phyloP scores from a whole-genome alignment of 2,888 invertebrate species.

The Ceramica pisi region DNA sequence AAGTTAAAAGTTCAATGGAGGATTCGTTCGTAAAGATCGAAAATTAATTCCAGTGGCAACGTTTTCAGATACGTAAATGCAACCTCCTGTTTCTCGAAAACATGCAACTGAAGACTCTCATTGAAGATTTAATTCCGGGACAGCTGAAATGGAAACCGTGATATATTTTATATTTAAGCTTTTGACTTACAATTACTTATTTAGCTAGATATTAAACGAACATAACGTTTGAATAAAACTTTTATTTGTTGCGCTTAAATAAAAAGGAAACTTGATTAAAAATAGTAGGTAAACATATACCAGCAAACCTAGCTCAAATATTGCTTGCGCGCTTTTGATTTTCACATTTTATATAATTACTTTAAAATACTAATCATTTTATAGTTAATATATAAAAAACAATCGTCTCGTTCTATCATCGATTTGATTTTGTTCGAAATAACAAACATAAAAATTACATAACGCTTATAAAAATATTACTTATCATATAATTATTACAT shows the following conservation, averaged over 20 bases:
- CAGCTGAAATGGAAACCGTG: slow-evolving; percentile 58
- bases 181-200: slow-evolving; percentile 10
- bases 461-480: slow-evolving; percentile 17
- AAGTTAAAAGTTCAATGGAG: too few species aligned
- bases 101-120: slow-evolving; percentile 77
- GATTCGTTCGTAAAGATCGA: too few species aligned
- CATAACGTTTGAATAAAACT: not conserved
- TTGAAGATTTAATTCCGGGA: slow-evolving; percentile 75
- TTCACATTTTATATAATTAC: not conserved
- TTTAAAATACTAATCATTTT: not conserved
- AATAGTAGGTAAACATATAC: not conserved
- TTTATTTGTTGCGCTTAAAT: slow-evolving; percentile 21
- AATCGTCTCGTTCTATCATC: not conserved
- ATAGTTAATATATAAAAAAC: not conserved
- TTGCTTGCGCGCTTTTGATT: not conserved
- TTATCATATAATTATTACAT: not conserved
- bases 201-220: slow-evolving; percentile 41
- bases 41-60: not conserved
- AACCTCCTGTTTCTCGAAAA: slow-evolving; percentile 84
- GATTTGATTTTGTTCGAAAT: not conserved
- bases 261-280: not conserved
- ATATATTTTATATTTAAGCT: slow-evolving; percentile 41
- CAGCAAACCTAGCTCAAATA: not conserved
- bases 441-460: not conserved
- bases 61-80: slow-evolving; percentile 81